Base-by-base conservation (phyloP, 2,888 invertebrate genomes). In the Nipponacmea schrenckii region DNA sequence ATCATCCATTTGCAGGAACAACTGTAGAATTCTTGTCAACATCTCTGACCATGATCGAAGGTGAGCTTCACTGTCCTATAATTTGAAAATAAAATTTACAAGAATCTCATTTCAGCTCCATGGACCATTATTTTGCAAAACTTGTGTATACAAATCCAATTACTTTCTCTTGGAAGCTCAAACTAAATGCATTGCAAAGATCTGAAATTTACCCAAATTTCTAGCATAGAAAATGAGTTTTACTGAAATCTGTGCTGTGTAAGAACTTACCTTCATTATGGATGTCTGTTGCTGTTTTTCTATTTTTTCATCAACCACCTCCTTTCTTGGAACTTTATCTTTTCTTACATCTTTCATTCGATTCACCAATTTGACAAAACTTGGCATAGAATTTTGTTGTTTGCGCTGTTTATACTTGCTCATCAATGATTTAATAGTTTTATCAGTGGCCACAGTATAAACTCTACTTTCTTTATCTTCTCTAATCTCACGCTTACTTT, bases 61-160 rank as follows among this genome's bases (percentile, higher is more conserved):
- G 85, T 94, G 94, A 24, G 95, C 95, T 84, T 96, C 96, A 69
- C 94, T 93, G 87, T 97, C 94, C 94, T 94, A 90, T 80, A 88
- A 86, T 67, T 70, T 64, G 68, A 64, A 63, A 71, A 17, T 39
- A 8, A 39, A 39, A 39, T 5, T 39, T 10, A 39, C 10, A 1
- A 5, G n/a, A n/a, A n/a, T n/a, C n/a, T n/a, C n/a, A n/a, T n/a
- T n/a, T n/a, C n/a, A n/a, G n/a, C n/a, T n/a, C n/a, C n/a, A n/a
- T n/a, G n/a, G n/a, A n/a, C n/a, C n/a, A n/a, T n/a, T n/a, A n/a
- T n/a, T n/a, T n/a, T n/a, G n/a, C n/a, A n/a, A n/a, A n/a, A n/a
- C n/a, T n/a, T n/a, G n/a, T n/a, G n/a, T n/a, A n/a, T n/a, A n/a
- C n/a, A n/a, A n/a, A n/a, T n/a, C n/a, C n/a, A n/a, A n/a, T n/a